Base-by-base conservation (phyloP, 2,797 vertebrate genomes). In the Lateolabrax maculatus region DNA sequence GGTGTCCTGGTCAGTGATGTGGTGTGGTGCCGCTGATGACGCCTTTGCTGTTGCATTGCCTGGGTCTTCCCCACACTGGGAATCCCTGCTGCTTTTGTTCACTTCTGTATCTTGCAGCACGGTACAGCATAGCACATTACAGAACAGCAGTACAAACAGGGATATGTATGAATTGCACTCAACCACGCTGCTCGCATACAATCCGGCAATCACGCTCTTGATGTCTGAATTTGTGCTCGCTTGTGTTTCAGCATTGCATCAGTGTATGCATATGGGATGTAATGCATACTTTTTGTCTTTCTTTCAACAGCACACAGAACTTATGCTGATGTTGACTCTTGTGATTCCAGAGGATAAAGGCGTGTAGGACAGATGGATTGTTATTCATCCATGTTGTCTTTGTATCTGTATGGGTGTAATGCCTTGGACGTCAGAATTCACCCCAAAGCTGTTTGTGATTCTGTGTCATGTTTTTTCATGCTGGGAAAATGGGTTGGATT, bases 41-140 rank as follows among this genome's bases (percentile, higher is more conserved):
- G 91, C 83, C 71, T 85, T 89, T 89, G 84, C 89, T 87, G 87
- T 89, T 92, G 90, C 88, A 80, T 79, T 85, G 85, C 87, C 69
- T 73, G 89, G 92, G 92, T 92, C 87, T 92, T 89, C 85, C 92
- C 91, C 84, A 79, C 86, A 53, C 74, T 90, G 94, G 94, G 93
- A 95, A 92, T 95, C 94, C 94, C 93, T 92, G 80, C 86, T 76
- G 88, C 61, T 55, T 78, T 81, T 63, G 46, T 89, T 81, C 69
- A 25, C 37, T 77, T 87, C 57, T 85, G 68, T 86, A 34, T 85
- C 74, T 69, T 74, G n/a, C 75, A 85, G 75, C 68, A 85, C 61
- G 63, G 58, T 55, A 41, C 39, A 12, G 37, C 5, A 27, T 16
- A 37, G 55, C 31, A 49, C 69, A 25, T 56, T 11, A 11, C 63